Evolutionary conservation across 2,888 invertebrate species (phyloP).

Genomic region (Tenthredo scrophulariae): DNA sequence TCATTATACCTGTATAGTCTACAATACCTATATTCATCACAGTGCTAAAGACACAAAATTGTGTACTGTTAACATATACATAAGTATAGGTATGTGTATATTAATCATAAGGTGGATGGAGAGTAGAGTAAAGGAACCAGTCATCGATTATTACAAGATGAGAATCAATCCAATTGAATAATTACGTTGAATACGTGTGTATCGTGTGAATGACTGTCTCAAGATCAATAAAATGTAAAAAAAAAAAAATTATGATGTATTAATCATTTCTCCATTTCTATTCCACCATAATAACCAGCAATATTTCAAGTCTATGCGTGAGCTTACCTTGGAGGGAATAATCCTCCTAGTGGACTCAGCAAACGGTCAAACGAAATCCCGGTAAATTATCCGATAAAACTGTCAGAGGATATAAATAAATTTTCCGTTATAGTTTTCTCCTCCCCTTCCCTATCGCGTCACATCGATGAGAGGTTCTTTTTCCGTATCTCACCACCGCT

Average conservation of each 20-base stretch:
- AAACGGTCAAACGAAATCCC: not conserved
- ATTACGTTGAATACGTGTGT: not conserved
- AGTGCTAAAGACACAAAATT: slow-evolving; percentile 78
- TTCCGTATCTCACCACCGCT: slow-evolving; percentile 28
- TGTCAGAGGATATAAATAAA: not conserved
- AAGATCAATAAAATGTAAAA: not conserved
- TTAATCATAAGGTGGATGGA: slow-evolving; percentile 27
- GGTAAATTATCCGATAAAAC: not conserved
- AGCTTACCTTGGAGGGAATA: not conserved
- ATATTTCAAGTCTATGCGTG: not conserved
- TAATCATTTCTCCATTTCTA: not conserved
- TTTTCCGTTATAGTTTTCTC: not conserved
- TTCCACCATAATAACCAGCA: no score
- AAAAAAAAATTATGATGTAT: not conserved
- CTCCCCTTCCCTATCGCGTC: not conserved
- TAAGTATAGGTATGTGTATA: slow-evolving; percentile 54
- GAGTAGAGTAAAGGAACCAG: slow-evolving; percentile 26
- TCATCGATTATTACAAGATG: slow-evolving; percentile 8
- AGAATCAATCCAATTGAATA: not conserved
- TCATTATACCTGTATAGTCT: slow-evolving; percentile 65
- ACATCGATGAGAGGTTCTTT: slow-evolving; percentile 8
- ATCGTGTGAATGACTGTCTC: not conserved
- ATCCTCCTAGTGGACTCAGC: not conserved
- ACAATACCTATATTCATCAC: slow-evolving; percentile 78
- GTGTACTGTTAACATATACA: slow-evolving; percentile 71